Evolutionary conservation across 2,888 invertebrate species (phyloP).

Genomic region (Deroplatys truncata): DNA sequence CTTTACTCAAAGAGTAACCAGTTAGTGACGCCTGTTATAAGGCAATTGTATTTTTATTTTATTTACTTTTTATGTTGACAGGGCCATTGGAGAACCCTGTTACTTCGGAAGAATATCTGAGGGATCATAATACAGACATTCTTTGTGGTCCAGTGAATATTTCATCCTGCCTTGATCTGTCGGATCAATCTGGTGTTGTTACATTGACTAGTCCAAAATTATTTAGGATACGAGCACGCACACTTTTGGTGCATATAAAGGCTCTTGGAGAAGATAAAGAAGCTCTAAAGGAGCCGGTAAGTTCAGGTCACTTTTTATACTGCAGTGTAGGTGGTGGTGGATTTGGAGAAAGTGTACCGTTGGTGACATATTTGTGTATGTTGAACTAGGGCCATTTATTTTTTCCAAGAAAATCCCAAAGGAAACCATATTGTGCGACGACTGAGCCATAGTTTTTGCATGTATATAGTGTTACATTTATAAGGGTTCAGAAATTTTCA

Average conservation of each 20-base stretch:
- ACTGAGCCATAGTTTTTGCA: no score
- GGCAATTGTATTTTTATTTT: neutral
- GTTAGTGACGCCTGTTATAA: no score
- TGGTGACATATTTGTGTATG: no score
- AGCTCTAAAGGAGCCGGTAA: slow-evolving; percentile 37
- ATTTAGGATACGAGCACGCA: slow-evolving; percentile 70
- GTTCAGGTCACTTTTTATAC: neutral
- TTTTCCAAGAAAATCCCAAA: no score
- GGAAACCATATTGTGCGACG: no score
- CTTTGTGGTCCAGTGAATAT: slow-evolving; percentile 84
- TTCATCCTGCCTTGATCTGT: slow-evolving; percentile 75
- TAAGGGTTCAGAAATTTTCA: no score
- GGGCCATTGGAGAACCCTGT: slow-evolving; percentile 64
- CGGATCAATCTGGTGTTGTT: slow-evolving; percentile 78
- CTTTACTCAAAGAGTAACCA: no score
- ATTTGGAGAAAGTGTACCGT: no score
- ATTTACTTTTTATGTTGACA: neutral
- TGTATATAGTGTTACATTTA: no score
- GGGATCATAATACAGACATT: slow-evolving; percentile 85
- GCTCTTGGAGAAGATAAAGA: slow-evolving; percentile 63
- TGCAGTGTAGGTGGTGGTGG: neutral
- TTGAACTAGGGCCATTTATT: no score
- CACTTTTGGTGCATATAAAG: slow-evolving; percentile 76
- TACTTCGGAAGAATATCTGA: slow-evolving; percentile 73
- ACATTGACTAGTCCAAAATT: slow-evolving; percentile 83